These are phyloP conservation scores for Dicyrtoma fusca DNA, from an alignment of 2,888 invertebrate species.

Conservation along the genomic window DNA sequence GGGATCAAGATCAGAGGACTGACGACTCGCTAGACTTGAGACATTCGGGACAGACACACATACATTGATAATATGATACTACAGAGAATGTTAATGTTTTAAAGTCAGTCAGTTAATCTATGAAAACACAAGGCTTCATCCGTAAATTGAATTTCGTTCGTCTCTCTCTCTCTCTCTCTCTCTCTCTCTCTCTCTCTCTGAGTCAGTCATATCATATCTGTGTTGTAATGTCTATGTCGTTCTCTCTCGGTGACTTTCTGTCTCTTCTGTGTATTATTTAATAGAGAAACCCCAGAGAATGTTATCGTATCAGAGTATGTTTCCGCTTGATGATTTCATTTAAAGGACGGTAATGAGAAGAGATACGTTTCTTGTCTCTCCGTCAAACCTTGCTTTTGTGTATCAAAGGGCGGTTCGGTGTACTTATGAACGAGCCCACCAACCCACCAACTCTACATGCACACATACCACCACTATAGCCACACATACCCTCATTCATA, in stretches of 20 bases:
- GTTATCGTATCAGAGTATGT: slow-evolving; percentile 41
- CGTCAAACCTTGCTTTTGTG: slow-evolving; percentile 33
- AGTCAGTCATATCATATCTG: slow-evolving; percentile 38
- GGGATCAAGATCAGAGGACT: slow-evolving; percentile 26
- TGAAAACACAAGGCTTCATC: slow-evolving; percentile 36
- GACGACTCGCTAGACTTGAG: slow-evolving; percentile 12
- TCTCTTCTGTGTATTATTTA: slow-evolving; percentile 30
- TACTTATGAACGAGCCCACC: not conserved
- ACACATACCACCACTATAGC: not conserved
- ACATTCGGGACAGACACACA: slow-evolving; percentile 1
- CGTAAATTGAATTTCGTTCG: slow-evolving; percentile 37
- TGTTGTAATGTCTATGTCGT: slow-evolving; percentile 16
- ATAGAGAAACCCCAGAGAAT: slow-evolving; percentile 37
- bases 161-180: slow-evolving; percentile 12
- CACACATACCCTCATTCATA: slow-evolving; percentile 2
- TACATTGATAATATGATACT: slow-evolving; percentile 32
- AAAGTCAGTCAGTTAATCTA: slow-evolving; percentile 32
- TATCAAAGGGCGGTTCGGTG: slow-evolving; percentile 30
- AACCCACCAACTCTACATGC: not conserved
- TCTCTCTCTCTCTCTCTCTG: slow-evolving; percentile 2
- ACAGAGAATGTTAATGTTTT: slow-evolving; percentile 37
- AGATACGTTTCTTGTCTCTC: slow-evolving; percentile 34
- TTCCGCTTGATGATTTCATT: slow-evolving; percentile 50
- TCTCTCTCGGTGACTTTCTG: slow-evolving; percentile 17
- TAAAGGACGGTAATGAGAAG: slow-evolving; percentile 49